These are phyloP conservation scores for Strix aluco DNA, from an alignment of 2,113 vertebrate species.

Conservation along the genomic window DNA sequence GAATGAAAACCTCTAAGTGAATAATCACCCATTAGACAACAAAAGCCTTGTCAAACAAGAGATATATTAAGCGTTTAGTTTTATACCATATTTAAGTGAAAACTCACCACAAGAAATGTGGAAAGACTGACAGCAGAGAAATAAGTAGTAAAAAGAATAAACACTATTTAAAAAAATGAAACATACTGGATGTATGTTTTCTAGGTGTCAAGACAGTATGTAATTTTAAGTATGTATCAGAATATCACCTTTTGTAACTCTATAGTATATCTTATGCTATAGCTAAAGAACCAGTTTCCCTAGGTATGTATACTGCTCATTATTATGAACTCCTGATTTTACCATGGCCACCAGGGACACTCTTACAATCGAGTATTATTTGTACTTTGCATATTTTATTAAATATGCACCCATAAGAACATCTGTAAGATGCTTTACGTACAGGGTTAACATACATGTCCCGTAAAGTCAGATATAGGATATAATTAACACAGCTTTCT, in stretches of 20 bases:
- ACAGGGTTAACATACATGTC: neutral
- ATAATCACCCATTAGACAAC: neutral
- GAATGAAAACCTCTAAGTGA: neutral
- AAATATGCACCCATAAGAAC: neutral
- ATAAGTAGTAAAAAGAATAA: neutral
- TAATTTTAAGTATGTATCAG: neutral
- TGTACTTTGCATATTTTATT: neutral
- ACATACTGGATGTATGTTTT: neutral
- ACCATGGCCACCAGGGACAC: neutral
- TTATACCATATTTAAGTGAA: neutral
- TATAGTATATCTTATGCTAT: neutral
- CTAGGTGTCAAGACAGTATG: neutral
- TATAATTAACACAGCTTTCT: neutral
- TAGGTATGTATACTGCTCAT: neutral
- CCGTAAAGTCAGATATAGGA: neutral
- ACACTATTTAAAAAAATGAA: neutral
- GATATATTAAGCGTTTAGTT: neutral
- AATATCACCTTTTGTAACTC: neutral
- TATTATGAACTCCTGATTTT: neutral
- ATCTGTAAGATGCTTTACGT: neutral
- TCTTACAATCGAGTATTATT: neutral
- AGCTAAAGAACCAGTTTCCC: neutral
- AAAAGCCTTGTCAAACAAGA: conserved; percentile 3
- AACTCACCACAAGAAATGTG: neutral
- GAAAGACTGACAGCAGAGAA: neutral